Conservation (phyloP, 2,113 vertebrate species). For the Sarotherodon lohbergeri region DNA sequence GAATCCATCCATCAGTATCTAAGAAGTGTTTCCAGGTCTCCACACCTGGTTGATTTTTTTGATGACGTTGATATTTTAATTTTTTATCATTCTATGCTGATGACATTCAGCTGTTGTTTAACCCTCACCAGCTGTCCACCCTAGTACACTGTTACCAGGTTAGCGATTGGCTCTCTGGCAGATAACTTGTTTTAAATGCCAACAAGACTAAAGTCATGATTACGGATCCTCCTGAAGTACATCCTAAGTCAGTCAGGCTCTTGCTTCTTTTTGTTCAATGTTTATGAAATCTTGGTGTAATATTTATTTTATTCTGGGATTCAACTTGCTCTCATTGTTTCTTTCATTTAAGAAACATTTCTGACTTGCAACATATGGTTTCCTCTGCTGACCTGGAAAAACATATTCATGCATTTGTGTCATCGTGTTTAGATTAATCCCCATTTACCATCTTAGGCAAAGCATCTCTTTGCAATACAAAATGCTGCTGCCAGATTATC, state of each 20-base stretch:
- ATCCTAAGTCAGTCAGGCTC: neutral
- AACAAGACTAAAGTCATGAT: fast-evolving
- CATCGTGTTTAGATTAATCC: neutral
- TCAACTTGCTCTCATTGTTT: neutral
- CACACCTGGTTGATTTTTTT: neutral
- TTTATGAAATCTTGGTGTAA: neutral
- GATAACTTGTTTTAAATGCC: neutral
- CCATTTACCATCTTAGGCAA: neutral
- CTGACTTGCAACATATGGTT: neutral
- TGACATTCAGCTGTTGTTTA: neutral
- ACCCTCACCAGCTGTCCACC: neutral
- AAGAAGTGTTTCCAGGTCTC: neutral
- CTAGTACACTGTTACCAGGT: neutral
- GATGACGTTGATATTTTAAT: neutral
- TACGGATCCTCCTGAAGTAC: neutral
- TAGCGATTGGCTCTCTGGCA: neutral
- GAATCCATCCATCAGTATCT: neutral
- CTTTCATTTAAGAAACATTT: neutral
- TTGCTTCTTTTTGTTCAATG: neutral
- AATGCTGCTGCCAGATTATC: neutral
- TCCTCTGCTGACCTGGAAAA: neutral
- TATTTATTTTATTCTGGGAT: neutral
- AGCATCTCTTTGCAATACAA: neutral
- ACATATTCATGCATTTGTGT: neutral
- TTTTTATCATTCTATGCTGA: neutral